These are phyloP conservation scores for Phataginus tricuspis DNA, from an alignment of 2,797 vertebrate genomes.

Conservation along the genomic window DNA sequence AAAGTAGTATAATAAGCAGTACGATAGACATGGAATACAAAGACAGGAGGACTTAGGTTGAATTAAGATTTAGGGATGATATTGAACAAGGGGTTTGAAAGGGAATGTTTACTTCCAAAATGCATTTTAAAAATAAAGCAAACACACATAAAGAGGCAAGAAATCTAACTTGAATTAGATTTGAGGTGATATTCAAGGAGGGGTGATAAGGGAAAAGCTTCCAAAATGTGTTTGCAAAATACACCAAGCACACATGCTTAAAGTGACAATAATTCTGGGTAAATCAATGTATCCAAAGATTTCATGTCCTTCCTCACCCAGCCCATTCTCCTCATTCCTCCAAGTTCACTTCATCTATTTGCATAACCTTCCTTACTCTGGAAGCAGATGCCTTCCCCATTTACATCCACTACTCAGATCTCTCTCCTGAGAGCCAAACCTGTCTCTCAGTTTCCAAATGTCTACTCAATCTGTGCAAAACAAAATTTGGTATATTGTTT, in stretches of 20 bases:
- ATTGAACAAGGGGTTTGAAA: background rate
- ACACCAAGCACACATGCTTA: background rate
- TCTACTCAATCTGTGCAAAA: background rate
- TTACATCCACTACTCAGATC: background rate
- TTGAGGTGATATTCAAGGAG: background rate
- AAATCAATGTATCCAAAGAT: background rate
- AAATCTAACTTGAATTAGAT: background rate
- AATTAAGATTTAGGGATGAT: background rate
- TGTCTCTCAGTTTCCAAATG: background rate
- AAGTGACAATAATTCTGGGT: background rate
- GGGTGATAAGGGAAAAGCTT: background rate
- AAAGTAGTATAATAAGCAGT: background rate
- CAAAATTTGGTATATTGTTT: background rate
- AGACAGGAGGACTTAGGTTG: background rate
- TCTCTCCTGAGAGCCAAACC: background rate
- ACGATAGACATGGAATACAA: background rate
- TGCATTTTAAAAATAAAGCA: background rate
- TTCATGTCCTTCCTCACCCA: background rate
- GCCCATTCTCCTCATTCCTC: background rate
- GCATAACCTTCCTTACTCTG: background rate
- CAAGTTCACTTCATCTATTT: background rate
- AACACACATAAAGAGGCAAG: background rate
- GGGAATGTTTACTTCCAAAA: background rate
- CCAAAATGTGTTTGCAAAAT: background rate
- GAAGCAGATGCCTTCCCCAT: background rate